These are phyloP conservation scores for Poeciliopsis occidentalis DNA, from an alignment of 2,113 vertebrate species.

Conservation along the genomic window DNA sequence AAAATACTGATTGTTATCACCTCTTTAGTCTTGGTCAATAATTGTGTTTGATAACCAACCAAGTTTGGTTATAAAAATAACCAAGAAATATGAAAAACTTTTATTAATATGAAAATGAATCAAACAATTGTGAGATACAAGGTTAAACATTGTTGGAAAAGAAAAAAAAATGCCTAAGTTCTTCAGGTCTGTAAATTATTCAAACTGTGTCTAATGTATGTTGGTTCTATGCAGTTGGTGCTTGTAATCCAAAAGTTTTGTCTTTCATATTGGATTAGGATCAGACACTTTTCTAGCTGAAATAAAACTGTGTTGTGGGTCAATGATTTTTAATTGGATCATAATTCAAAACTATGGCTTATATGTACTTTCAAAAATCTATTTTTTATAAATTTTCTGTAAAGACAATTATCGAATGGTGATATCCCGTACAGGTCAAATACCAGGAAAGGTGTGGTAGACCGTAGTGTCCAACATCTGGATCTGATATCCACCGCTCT, in stretches of 20 bases:
- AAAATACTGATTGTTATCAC: too few relatives aligned
- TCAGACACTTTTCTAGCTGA: not conserved
- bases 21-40: too few relatives aligned
- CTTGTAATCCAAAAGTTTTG: not conserved
- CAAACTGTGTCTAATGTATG: not conserved
- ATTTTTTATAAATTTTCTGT: not conserved
- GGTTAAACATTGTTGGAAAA: too few relatives aligned
- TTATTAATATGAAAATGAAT: too few relatives aligned
- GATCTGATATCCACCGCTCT: conserved; percentile 32
- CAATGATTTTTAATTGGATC: not conserved
- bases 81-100: too few relatives aligned
- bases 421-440: not conserved
- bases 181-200: too few relatives aligned
- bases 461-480: conserved; percentile 55
- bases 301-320: not conserved
- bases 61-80: too few relatives aligned
- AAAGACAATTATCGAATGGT: not conserved
- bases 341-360: not conserved
- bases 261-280: not conserved
- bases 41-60: too few relatives aligned
- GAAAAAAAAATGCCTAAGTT: too few relatives aligned
- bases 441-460: conserved; percentile 6
- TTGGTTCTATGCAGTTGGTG: not conserved
- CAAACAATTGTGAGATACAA: too few relatives aligned
- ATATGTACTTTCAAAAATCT: too few relatives aligned